Percentiles rank a stretch among this genome's conserved stretches.
These are phyloP conservation scores for Myathropa florea DNA, from an alignment of 2,888 invertebrate genomes.

Conservation along the genomic window DNA sequence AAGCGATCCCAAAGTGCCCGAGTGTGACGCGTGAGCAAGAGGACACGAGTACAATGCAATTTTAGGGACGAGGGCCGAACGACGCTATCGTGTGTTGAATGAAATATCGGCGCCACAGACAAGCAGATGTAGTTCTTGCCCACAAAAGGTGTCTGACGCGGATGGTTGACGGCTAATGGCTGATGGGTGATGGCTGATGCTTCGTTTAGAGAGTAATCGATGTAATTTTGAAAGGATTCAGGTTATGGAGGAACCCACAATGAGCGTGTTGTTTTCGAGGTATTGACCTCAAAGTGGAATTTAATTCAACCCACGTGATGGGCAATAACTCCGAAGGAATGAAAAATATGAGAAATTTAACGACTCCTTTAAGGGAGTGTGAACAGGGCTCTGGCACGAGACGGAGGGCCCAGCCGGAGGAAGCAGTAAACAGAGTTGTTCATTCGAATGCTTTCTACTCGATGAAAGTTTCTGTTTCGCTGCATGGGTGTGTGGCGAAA, in stretches of 20 bases:
- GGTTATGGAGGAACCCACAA: constrained; percentile 11
- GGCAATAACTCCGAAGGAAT: background rate
- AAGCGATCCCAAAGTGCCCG: background rate
- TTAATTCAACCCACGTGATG: constrained; percentile 18
- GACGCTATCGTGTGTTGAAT: constrained; percentile 4
- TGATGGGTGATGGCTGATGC: constrained; percentile 5
- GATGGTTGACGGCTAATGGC: background rate
- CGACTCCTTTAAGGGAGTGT: background rate
- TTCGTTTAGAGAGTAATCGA: constrained; percentile 48
- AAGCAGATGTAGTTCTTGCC: background rate
- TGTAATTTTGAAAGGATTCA: constrained; percentile 39
- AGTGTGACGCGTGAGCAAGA: background rate
- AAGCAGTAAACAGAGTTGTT: background rate
- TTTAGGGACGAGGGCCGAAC: constrained; percentile 49
- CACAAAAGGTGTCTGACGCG: constrained; percentile 35
- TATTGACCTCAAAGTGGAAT: constrained; percentile 32
- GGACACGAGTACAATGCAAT: constrained; percentile 43
- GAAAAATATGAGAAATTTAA: background rate
- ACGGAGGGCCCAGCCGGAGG: background rate
- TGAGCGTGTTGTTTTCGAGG: constrained; percentile 1
- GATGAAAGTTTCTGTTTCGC: background rate
- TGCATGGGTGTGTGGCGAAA: background rate
- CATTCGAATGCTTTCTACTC: background rate
- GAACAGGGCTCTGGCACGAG: background rate
- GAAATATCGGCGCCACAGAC: constrained; percentile 53